Base-by-base conservation (phyloP, 2,888 invertebrate species). In the Cabera pusaria region DNA sequence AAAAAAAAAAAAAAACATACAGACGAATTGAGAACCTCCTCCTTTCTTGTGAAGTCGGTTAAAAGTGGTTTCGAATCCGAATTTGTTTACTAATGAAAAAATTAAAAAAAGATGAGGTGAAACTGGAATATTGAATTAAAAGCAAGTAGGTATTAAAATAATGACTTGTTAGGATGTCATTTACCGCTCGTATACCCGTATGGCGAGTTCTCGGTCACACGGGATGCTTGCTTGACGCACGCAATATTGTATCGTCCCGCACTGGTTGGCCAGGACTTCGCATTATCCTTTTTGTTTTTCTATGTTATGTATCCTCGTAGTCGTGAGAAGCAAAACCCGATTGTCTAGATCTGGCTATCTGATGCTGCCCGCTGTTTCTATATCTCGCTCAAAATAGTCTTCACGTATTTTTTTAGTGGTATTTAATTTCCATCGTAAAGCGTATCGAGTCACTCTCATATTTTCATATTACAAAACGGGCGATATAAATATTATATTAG, bases 271-370 rank as follows among this genome's bases (percentile, higher is more conserved):
- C 64, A 65, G 68, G 74, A 77, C 42, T 75, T 76, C 74, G 65
- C 68, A 74, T 71, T 67, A 65, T 1, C 22, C 5, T 38, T 42
- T 66, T 68, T 65, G 74, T 79, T 74, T 72, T 45, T 49, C 50
- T 63, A 68, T 71, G 57, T 65, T 59, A 66, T 72, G 67, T 72
- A 73, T 45, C 62, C 61, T 59, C 54, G 57, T 64, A 70, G 72
- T 72, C 83, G 86, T 87, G 86, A 79, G 86, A 87, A 85, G 54
- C 60, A 64, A 60, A 77, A 75, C 77, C 58, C 58, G 77, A 73
- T 72, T 59, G 56, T 64, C 62, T 57, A 54, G 59, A 25, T 23
- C 37, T 38, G 31, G 27, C 36, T 36, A 45, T 34, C 28, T 33
- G 43, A 44, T 56, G 57, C 52, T 44, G 50, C 56, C 54, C 49